Evolutionary conservation across 2,888 invertebrate genomes (phyloP), one percentile per base, ranked within the genome.

Genomic region (Matsumyia berberina): DNA sequence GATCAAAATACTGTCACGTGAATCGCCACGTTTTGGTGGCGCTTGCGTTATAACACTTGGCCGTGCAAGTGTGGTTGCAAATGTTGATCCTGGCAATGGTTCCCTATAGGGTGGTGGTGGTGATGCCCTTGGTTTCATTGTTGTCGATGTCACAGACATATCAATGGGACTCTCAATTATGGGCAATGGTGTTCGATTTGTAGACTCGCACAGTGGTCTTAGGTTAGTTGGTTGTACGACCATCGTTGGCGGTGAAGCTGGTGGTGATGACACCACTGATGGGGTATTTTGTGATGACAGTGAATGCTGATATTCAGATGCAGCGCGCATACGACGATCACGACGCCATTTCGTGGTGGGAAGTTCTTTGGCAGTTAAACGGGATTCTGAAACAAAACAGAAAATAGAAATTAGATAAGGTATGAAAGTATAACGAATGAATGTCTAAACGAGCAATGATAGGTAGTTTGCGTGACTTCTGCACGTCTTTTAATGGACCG

Each of bases 301-400:
- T 3, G 85, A 85, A 70, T 81, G 64, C 73, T 78, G 70, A 86
- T 92, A 91, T 87, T 91, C 90, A 9, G 86, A 79, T 57, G 88
- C 89, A 5, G 93, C 92, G 1, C 93, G 92, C 67, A 92, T 91
- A 24, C 95, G 93, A 42, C 95, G 93, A 86, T 95, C 95, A 62
- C 95, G 93, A 82, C 95, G 94, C 95, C 95, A 95, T 92, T 95
- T 95, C 67, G 94, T 93, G 6, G 95, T 95, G 78, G 93, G 93
- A 86, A 94, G 91, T 88, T 95, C 95, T 90, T 95, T 95, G 69
- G 93, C 91, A 67, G 90, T 89, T 87, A 91, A 88, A 78, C 91
- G 90, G 87, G 90, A 89, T 88, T 92, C 92, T 92, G 88, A 24
- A 90, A 90, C 4, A 4, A 51, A 42, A 77, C 81, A 87, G 83